A percentile compares a stretch with the other conserved stretches of the same genome.
phyloP scores from a whole-genome alignment of 2,888 invertebrate species.

The Sclerodermus sp. region DNA sequence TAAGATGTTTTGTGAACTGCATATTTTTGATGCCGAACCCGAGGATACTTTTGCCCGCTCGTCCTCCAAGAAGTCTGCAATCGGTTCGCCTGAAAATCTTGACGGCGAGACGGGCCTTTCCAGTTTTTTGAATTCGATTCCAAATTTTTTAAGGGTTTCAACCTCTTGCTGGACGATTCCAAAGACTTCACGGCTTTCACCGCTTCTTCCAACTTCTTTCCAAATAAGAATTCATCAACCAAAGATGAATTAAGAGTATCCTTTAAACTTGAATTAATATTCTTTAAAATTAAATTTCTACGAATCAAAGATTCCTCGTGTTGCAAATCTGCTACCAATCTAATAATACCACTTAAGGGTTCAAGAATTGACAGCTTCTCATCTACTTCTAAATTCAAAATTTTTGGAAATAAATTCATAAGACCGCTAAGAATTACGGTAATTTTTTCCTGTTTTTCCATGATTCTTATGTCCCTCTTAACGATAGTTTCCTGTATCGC shows the following conservation, averaged over 20 bases:
- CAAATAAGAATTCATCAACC: too few species aligned
- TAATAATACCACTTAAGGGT: conserved; percentile 5
- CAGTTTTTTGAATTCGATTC: conserved; percentile 23
- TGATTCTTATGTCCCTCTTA: conserved; percentile 16
- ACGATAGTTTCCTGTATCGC: conserved; percentile 7
- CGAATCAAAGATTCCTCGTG: conserved; percentile 20
- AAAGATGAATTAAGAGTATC: conserved; percentile 14
- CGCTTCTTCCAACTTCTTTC: too few species aligned
- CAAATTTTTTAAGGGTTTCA: conserved; percentile 6
- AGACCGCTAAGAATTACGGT: conserved; percentile 7
- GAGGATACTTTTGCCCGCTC: too few species aligned
- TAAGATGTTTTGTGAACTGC: too few species aligned
- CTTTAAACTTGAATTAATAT: conserved; percentile 14
- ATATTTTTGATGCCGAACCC: too few species aligned
- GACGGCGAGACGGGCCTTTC: conserved; percentile 17
- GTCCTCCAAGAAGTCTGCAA: too few species aligned
- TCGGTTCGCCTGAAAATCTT: too few species aligned
- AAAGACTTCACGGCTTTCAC: too few species aligned
- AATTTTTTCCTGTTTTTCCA: conserved; percentile 12
- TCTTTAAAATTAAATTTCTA: conserved; percentile 16
- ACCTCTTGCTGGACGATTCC: too few species aligned
- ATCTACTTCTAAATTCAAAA: not conserved
- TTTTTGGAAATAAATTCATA: conserved; percentile 2
- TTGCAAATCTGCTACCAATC: conserved; percentile 18
- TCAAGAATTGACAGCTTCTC: conserved; percentile 6